Conservation (phyloP, 35 echinoderm and acorn worm species). For the Apostichopus japonicus region DNA sequence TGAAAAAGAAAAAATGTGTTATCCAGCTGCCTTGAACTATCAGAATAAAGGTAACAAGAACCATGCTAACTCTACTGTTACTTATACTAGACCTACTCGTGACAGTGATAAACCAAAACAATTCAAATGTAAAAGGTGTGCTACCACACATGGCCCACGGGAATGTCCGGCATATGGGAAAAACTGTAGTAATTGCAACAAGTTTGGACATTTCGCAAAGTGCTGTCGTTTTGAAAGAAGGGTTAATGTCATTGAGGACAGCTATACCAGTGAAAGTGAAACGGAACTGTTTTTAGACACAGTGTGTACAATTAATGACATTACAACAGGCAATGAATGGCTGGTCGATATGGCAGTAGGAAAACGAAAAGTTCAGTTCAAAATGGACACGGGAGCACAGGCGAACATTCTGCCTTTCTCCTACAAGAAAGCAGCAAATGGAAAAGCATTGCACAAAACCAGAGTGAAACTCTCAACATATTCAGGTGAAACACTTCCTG, state of each 20-base stretch:
- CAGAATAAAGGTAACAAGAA: not conserved
- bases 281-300: not conserved
- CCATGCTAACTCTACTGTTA: not conserved
- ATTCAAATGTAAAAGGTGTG: not conserved
- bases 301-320: too few species aligned
- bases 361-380: too few species aligned
- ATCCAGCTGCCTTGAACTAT: not conserved
- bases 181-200: constrained; percentile 33
- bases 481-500: not conserved
- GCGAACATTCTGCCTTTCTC: too few species aligned
- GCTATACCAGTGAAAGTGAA: constrained; percentile 29
- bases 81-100: not conserved
- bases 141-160: constrained; percentile 25
- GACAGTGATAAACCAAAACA: not conserved
- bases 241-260: constrained; percentile 38
- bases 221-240: constrained; percentile 8
- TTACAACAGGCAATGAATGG: too few species aligned
- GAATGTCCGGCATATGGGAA: constrained; percentile 56
- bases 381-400: too few species aligned
- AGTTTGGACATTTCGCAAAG: constrained; percentile 32
- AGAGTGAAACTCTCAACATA: too few species aligned
- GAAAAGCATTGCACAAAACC: too few species aligned
- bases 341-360: too few species aligned
- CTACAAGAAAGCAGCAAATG: too few species aligned
- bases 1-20: not conserved